Evolutionary conservation across 1,140 invertebrate genomes (phyloP), one percentile per base, ranked within the genome.

Genomic region (Drosophila arawakana): DNA sequence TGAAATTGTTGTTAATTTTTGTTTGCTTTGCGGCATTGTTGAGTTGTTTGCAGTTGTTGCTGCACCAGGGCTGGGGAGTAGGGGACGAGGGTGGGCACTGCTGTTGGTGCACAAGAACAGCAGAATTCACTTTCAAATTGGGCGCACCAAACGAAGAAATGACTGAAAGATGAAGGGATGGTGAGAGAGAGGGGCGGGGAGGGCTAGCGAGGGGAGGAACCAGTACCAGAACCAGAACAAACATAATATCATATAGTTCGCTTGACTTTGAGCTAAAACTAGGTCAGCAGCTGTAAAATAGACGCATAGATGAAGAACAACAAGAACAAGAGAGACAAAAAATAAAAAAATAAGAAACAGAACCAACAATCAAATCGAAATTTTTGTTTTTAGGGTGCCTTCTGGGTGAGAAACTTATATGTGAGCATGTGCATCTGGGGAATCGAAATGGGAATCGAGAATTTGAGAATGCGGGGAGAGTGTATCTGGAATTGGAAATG

Each of bases 281-380:
- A 82, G 83, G 83, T 88, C 83, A 89, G 83, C 84, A 88, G 82
- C 83, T 86, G 82, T 88, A 86, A 88, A 83, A 86, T 79, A 85
- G 82, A 86, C 82, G 77, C 74, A 76, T 61, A 69, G 55, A 46
- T 49, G 46, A 70, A 55, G 50, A 57, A 73, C 47, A 60, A 58
- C 21, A 59, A 52, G 3, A 60, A 25, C 58, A 7, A 46, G 44
- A 25, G 11, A 68, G 7, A 59, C 3, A 44, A 21, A 54, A 13
- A 54, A 52, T 8, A 1, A 54, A 1, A 55, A 30, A 3, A 30
- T 3, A 30, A 30, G 52, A 37, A 57, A 43, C 54, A 57, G 37
- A 25, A 55, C 47, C 47, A 66, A 49, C 77, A 84, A 84, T 84
- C 81, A 80, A 78, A 75, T 70, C 60, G 73, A 66, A 54, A 61